Percentiles rank a stretch among this genome's conserved stretches.
These are phyloP conservation scores for Prosapia bicincta DNA, from an alignment of 2,888 invertebrate genomes.

Conservation along the genomic window DNA sequence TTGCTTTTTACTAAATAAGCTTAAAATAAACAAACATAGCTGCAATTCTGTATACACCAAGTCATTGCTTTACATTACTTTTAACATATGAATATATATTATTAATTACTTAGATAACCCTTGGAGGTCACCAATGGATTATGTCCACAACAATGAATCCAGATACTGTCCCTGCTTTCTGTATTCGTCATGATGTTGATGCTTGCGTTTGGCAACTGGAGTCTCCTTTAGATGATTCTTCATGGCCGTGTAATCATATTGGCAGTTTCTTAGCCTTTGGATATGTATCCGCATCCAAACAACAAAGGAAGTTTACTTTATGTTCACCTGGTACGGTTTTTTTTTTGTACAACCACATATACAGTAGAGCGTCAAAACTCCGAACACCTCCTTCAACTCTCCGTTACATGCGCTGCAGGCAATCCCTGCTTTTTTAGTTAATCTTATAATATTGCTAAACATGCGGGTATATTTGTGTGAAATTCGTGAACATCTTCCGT, in stretches of 20 bases:
- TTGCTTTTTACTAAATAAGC: too few species aligned
- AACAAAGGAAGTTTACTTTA: slow-evolving; percentile 69
- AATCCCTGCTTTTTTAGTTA: too few species aligned
- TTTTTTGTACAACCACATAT: too few species aligned
- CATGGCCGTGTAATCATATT: slow-evolving; percentile 64
- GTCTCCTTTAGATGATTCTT: slow-evolving; percentile 47
- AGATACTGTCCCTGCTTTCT: slow-evolving; percentile 58
- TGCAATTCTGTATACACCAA: too few species aligned
- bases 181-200: slow-evolving; percentile 77
- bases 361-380: too few species aligned
- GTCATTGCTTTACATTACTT: too few species aligned
- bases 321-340: slow-evolving; percentile 70
- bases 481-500: too few species aligned
- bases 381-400: too few species aligned
- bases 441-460: too few species aligned
- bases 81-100: neutral
- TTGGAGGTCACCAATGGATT: slow-evolving; percentile 52
- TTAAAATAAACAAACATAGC: too few species aligned
- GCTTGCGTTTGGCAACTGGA: slow-evolving; percentile 68
- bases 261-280: slow-evolving; percentile 80
- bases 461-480: too few species aligned
- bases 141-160: slow-evolving; percentile 51
- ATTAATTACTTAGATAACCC: slow-evolving; percentile 45
- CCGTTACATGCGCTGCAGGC: too few species aligned
- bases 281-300: slow-evolving; percentile 82